Conservation (phyloP, 2,888 invertebrate genomes). For the Oligia latruncula region DNA sequence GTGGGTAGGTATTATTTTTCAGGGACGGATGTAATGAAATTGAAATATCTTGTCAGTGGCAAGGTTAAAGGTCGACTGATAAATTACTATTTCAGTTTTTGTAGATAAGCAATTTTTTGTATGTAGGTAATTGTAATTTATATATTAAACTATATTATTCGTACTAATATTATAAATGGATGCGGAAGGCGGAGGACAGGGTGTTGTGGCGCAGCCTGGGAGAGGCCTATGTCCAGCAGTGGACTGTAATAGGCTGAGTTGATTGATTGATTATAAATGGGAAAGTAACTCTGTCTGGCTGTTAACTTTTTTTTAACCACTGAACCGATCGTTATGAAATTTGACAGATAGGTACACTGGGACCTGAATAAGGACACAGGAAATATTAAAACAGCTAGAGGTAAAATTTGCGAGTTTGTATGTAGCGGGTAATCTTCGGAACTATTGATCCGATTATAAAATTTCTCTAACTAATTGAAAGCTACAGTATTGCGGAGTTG, state of each 20-base stretch:
- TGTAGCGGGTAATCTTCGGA: not conserved
- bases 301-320: not conserved
- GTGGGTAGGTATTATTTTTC: not conserved
- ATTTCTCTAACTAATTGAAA: not conserved
- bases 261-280: not conserved
- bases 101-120: not conserved
- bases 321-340: not conserved
- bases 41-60: slow-evolving; percentile 11
- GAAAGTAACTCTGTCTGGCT: not conserved
- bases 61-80: not conserved
- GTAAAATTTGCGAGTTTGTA: not conserved
- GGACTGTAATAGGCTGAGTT: too few relatives aligned
- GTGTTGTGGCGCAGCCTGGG: too few relatives aligned
- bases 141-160: not conserved
- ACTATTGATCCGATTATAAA: not conserved
- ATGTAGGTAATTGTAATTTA: not conserved
- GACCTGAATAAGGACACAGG: not conserved
- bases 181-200: too few relatives aligned
- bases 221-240: too few relatives aligned
- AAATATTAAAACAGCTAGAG: not conserved
- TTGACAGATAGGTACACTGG: not conserved
- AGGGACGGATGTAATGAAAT: not conserved
- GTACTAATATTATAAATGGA: not conserved
- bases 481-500: not conserved
- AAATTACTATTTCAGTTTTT: not conserved